A percentile compares a stretch with the other conserved stretches of the same genome.
Conservation (phyloP, 2,888 invertebrate genomes). For the Acleris sparsana region DNA sequence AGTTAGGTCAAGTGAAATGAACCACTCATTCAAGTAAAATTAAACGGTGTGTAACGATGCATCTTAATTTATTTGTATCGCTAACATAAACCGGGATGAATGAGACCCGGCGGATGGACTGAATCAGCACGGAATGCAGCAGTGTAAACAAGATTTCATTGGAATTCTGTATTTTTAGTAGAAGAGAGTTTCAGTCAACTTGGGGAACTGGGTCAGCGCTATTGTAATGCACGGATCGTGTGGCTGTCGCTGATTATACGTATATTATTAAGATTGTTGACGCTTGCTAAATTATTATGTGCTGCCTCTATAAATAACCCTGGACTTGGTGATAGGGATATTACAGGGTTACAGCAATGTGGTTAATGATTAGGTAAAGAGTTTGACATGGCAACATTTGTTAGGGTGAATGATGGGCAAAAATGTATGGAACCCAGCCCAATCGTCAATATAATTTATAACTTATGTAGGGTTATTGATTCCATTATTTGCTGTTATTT, state of each 20-base stretch:
- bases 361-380: no score
- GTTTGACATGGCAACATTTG: no score
- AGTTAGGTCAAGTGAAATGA: slow-evolving; percentile 10
- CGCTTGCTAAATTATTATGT: no score
- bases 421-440: no score
- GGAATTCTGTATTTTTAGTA: slow-evolving; percentile 37
- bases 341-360: no score
- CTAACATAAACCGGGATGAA: slow-evolving; percentile 32
- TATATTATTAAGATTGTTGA: not conserved
- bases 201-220: slow-evolving; percentile 31
- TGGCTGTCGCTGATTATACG: slow-evolving; percentile 4
- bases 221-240: slow-evolving; percentile 24
- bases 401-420: no score
- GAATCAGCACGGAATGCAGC: slow-evolving; percentile 36
- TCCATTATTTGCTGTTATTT: no score
- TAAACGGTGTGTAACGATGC: slow-evolving; percentile 64
- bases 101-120: slow-evolving; percentile 35
- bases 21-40: slow-evolving; percentile 12
- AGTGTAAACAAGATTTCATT: slow-evolving; percentile 34
- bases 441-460: no score
- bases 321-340: no score
- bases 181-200: slow-evolving; percentile 35
- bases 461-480: no score
- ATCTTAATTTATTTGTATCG: slow-evolving; percentile 36
- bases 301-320: no score